Evolutionary conservation across 1,140 invertebrate species (phyloP).

Genomic region (Lepidurus packardi): DNA sequence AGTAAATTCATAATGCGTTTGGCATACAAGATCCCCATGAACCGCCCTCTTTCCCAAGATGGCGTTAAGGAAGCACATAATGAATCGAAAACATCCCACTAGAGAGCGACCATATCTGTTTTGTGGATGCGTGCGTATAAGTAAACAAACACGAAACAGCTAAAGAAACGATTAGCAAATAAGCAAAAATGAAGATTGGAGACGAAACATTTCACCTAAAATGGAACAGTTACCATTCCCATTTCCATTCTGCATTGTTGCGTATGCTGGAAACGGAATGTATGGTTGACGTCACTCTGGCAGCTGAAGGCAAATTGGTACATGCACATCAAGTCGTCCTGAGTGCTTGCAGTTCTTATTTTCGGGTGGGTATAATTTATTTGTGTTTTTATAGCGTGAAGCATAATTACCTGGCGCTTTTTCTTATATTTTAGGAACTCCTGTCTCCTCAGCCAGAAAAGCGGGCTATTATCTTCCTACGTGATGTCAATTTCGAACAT

Average conservation of each 20-base stretch:
- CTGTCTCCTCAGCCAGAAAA: conserved; percentile 28
- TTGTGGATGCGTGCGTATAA: not conserved
- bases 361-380: conserved; percentile 45
- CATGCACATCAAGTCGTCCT: conserved; percentile 54
- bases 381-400: not conserved
- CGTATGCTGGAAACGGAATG: conserved; percentile 46
- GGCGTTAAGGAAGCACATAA: no score
- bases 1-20: no score
- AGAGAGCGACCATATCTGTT: no score
- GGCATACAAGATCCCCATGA: no score
- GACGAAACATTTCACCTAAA: not conserved
- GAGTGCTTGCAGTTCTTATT: conserved; percentile 54
- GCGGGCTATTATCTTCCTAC: conserved; percentile 52
- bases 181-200: conserved; percentile 1
- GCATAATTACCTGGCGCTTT: not conserved
- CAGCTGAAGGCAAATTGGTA: conserved; percentile 60
- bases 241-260: not conserved
- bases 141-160: conserved; percentile 17
- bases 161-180: not conserved
- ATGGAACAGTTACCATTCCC: conserved; percentile 3
- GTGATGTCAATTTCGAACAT: conserved; percentile 70
- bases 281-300: conserved; percentile 70
- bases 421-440: conserved; percentile 26
- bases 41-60: no score
- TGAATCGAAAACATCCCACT: no score